phyloP scores from a whole-genome alignment of 2,888 invertebrate species.

The Acleris literana region DNA sequence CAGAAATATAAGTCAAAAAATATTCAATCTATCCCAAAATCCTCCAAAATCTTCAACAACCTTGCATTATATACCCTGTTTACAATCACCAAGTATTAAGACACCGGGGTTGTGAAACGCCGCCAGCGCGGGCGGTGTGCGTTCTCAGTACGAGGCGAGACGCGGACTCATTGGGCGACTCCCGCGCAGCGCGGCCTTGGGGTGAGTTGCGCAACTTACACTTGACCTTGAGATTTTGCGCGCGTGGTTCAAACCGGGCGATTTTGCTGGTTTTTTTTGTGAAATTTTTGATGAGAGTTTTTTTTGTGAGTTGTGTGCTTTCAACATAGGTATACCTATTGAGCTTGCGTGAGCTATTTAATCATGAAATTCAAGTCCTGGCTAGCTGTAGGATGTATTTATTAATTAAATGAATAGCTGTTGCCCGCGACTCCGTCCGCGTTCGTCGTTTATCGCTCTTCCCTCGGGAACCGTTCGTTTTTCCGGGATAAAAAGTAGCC shows the following conservation, averaged over 20 bases:
- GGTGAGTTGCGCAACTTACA: constrained; percentile 67
- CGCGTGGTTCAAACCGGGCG: constrained; percentile 10
- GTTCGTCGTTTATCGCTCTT: too few relatives aligned
- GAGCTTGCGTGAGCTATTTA: too few relatives aligned
- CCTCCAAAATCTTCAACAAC: constrained; percentile 40
- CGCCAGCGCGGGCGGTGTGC: constrained; percentile 47
- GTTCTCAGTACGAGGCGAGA: constrained; percentile 73
- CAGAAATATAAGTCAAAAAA: too few relatives aligned
- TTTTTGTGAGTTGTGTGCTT: neutral
- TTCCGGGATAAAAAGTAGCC: too few relatives aligned
- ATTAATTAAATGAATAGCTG: too few relatives aligned
- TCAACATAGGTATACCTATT: too few relatives aligned
- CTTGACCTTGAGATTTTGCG: constrained; percentile 57
- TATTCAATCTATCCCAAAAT: neutral
- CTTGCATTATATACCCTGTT: constrained; percentile 54
- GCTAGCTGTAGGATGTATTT: too few relatives aligned
- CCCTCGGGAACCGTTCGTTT: too few relatives aligned
- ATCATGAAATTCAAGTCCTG: too few relatives aligned
- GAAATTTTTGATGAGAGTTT: neutral
- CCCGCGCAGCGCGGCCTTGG: constrained; percentile 64
- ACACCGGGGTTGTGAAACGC: constrained; percentile 75
- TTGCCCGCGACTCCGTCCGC: too few relatives aligned
- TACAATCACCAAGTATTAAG: constrained; percentile 71
- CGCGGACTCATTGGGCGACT: constrained; percentile 65
- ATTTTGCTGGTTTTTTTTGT: neutral